Evolutionary conservation across 2,888 invertebrate genomes (phyloP).

Genomic region (Drepanosiphum platanoidis): DNA sequence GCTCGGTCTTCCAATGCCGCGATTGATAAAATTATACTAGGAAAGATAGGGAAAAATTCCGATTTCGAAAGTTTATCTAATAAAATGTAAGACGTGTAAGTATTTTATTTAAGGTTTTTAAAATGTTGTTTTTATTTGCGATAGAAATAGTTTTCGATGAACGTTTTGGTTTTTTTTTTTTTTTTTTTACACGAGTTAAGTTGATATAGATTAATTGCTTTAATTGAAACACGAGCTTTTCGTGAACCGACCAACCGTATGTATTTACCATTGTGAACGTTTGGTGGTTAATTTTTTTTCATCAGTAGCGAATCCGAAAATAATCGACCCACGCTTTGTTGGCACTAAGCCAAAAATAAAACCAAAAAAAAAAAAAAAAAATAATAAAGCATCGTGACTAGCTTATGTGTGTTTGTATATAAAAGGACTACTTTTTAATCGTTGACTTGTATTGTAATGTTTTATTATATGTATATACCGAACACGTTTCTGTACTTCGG

Average conservation of each 20-base stretch:
- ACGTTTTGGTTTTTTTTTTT: background rate
- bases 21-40: too few species aligned
- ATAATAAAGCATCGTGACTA: constrained; percentile 31
- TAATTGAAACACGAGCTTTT: constrained; percentile 16
- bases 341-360: constrained; percentile 7
- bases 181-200: too few species aligned
- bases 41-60: too few species aligned
- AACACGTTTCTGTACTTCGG: constrained; percentile 41
- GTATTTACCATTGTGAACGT: constrained; percentile 52
- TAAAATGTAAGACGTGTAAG: background rate
- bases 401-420: constrained; percentile 15
- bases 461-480: background rate
- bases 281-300: constrained; percentile 43
- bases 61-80: background rate
- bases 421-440: constrained; percentile 23
- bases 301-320: constrained; percentile 21
- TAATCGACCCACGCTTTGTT: constrained; percentile 26
- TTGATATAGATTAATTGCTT: background rate
- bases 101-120: constrained; percentile 3
- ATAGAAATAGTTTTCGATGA: background rate
- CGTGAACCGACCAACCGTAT: constrained; percentile 53
- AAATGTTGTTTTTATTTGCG: background rate
- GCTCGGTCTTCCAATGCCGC: too few species aligned
- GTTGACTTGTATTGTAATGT: background rate
- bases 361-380: constrained; percentile 25